Evolutionary conservation across 2,797 vertebrate species (phyloP).

Genomic region (Helostoma temminkii): DNA sequence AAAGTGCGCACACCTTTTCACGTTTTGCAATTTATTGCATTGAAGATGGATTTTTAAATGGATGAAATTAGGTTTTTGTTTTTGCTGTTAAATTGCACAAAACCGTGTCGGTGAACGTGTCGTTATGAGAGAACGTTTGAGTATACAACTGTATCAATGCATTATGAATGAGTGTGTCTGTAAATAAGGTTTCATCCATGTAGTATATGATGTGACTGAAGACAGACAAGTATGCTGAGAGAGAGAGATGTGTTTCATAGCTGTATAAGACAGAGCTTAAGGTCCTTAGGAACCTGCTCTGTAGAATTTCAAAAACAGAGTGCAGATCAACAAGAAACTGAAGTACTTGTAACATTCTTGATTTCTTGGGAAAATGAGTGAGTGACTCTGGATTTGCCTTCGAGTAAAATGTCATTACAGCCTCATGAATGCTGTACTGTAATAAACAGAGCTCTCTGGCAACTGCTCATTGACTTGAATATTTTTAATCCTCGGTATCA

Average conservation of each 20-base stretch:
- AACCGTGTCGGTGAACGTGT: background rate
- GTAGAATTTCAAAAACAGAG: background rate
- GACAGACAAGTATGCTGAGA: background rate
- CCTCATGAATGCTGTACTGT: conserved; percentile 50
- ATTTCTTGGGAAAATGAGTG: conserved; percentile 28
- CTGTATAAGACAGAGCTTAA: background rate
- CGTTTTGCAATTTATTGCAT: too few species aligned
- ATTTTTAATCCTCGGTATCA: conserved; percentile 22
- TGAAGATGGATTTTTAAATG: too few species aligned
- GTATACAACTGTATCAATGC: conserved; percentile 2
- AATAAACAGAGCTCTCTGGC: conserved; percentile 37
- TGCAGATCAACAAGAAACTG: background rate
- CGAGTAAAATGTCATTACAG: conserved; percentile 42
- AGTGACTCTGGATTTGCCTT: conserved; percentile 25
- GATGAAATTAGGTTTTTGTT: too few species aligned
- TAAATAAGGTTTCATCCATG: conserved; percentile 19
- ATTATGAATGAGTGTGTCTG: conserved; percentile 29
- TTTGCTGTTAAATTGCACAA: background rate
- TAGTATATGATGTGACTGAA: background rate
- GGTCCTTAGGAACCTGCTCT: background rate
- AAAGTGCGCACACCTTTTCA: too few species aligned
- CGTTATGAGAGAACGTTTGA: background rate
- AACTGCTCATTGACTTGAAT: conserved; percentile 6
- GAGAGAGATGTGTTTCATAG: background rate
- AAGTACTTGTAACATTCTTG: too few species aligned